These are phyloP conservation scores for Anthrax anthrax DNA, from an alignment of 2,888 invertebrate species.

Conservation along the genomic window DNA sequence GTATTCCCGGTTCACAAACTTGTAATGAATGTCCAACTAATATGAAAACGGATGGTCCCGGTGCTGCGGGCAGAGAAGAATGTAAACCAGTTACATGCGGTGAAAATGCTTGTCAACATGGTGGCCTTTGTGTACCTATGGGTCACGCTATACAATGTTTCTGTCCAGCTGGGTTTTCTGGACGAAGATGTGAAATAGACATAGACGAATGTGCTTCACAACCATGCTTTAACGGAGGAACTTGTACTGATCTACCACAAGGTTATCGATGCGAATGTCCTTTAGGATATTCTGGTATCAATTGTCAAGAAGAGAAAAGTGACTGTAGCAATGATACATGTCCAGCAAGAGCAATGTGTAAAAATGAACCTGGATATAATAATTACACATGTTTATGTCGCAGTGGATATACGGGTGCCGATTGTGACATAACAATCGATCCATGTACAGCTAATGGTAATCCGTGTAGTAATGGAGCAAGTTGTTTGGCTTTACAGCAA, in stretches of 20 bases:
- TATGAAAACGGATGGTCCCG: slow-evolving; percentile 69
- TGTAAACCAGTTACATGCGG: slow-evolving; percentile 79
- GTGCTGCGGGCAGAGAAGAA: slow-evolving; percentile 68
- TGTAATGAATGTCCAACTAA: slow-evolving; percentile 86
- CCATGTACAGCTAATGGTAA: slow-evolving; percentile 81
- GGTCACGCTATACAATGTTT: slow-evolving; percentile 82
- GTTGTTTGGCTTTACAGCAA: slow-evolving; percentile 78
- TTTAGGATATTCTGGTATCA: slow-evolving; percentile 77
- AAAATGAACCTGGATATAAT: slow-evolving; percentile 79
- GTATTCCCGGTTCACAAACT: slow-evolving; percentile 64
- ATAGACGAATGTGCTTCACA: slow-evolving; percentile 89
- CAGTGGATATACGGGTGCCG: slow-evolving; percentile 85
- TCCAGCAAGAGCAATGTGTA: slow-evolving; percentile 92
- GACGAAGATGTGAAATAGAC: slow-evolving; percentile 83
- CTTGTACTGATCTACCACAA: slow-evolving; percentile 82
- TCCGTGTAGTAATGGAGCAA: slow-evolving; percentile 81
- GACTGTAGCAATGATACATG: slow-evolving; percentile 85
- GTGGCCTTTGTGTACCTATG: slow-evolving; percentile 79
- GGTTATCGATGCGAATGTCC: slow-evolving; percentile 83
- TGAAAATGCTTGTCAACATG: slow-evolving; percentile 78
- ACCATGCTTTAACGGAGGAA: slow-evolving; percentile 87
- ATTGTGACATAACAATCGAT: slow-evolving; percentile 83
- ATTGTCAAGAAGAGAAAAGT: slow-evolving; percentile 85
- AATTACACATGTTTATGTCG: slow-evolving; percentile 88
- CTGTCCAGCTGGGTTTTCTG: slow-evolving; percentile 90